Evolutionary conservation across 2,888 invertebrate genomes (phyloP), one percentile per base, ranked within the genome.

Genomic region (Dilophus febrilis): DNA sequence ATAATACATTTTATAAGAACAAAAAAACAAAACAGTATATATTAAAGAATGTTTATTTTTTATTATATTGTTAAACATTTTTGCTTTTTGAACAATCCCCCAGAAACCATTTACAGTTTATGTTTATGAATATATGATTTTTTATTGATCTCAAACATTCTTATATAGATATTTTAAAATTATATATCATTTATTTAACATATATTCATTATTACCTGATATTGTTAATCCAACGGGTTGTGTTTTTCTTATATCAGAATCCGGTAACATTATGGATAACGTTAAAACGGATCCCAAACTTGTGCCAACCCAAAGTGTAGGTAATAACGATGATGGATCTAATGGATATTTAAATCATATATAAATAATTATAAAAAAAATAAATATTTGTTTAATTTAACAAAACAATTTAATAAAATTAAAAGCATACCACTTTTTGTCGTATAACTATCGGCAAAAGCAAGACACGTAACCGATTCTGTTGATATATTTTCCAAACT

Each of bases 231-330:
- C 77, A 49, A 88, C 85, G 40, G 87, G 85, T 59, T 88, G 87
- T 48, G 82, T 75, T 57, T 79, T 77, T 55, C 90, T 68, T 49
- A 73, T 71, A 59, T 91, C 90, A 40, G 77, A 69, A 54, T 82
- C 78, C 44, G 82, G 77, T 50, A 84, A 77, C 58, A 74, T 81
- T 57, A 97, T 77, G 62, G 84, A 77, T 64, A 97, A 78, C 46
- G 92, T 90, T 54, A 97, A 73, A 58, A 94, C 87, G 43, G 95
- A 92, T 53, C 98, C 98, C 53, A 88, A 72, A 63, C 90, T 91
- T 50, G 95, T 97, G 53, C 98, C 97, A 53, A 97, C 81, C 97
- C 97, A 98, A 48, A 98, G 68, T 51, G 92, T 92, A 49, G 97
- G 92, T 53, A 72, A 65, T 57, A 82, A 70, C 52, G 78, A 72